Evolutionary conservation across 2,113 vertebrate genomes (phyloP).

Genomic region (Buteo buteo): DNA sequence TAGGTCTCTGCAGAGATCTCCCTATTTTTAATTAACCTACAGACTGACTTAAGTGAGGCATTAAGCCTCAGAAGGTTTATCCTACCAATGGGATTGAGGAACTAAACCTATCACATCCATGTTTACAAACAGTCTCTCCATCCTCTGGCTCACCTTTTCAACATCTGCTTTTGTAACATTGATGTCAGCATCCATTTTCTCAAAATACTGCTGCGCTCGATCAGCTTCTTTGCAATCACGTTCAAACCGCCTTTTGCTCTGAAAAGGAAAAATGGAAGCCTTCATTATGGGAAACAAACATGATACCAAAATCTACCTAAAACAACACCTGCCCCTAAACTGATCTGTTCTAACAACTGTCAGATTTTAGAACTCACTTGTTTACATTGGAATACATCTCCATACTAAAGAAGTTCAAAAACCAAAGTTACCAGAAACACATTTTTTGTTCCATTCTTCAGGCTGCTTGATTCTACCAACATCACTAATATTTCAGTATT

Average conservation of each 20-base stretch:
- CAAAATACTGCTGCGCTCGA: conserved; percentile 92
- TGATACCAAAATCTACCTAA: background rate
- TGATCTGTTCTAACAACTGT: background rate
- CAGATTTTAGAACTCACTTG: background rate
- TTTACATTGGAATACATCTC: background rate
- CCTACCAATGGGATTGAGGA: background rate
- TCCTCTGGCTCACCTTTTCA: conserved; percentile 83
- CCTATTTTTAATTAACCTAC: background rate
- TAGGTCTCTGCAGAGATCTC: background rate
- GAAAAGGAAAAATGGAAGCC: background rate
- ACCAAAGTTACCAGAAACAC: background rate
- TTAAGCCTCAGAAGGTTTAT: background rate
- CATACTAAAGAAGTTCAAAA: background rate
- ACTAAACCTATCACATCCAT: background rate
- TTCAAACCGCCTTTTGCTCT: conserved; percentile 92
- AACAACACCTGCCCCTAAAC: background rate
- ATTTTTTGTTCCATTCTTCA: background rate
- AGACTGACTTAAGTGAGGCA: background rate
- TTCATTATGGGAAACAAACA: background rate
- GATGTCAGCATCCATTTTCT: conserved; percentile 97
- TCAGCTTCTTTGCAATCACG: conserved; percentile 96
- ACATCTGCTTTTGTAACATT: conserved; percentile 99
- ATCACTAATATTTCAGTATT: background rate
- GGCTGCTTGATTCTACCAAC: background rate
- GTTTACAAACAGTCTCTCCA: background rate